Evolutionary conservation across 2,888 invertebrate genomes (phyloP).

Genomic region (Agapostemon virescens): DNA sequence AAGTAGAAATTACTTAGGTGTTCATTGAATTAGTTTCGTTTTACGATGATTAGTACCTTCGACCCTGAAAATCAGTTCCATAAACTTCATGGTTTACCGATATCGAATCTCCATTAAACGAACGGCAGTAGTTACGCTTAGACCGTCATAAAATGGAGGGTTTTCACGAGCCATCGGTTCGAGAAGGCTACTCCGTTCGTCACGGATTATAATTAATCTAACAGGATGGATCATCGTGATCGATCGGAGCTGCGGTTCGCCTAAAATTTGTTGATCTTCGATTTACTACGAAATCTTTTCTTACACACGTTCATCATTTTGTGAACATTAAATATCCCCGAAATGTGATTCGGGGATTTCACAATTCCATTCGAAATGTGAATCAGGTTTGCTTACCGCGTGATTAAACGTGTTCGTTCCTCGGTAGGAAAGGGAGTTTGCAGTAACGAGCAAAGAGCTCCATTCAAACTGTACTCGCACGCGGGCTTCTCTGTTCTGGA

Average conservation of each 20-base stretch:
- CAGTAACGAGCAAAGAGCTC: slow-evolving; percentile 1
- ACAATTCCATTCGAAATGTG: not conserved
- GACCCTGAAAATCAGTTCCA: not conserved
- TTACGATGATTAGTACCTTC: not conserved
- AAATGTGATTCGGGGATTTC: no score
- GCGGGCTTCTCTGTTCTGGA: no score
- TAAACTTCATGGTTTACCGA: not conserved
- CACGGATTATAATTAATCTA: slow-evolving; percentile 54
- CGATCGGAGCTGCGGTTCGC: slow-evolving; percentile 11
- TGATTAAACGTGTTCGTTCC: slow-evolving; percentile 16
- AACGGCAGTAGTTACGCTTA: not conserved
- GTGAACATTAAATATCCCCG: slow-evolving; percentile 33
- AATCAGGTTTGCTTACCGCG: slow-evolving; percentile 26
- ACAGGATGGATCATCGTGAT: slow-evolving; percentile 40
- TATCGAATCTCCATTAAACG: not conserved
- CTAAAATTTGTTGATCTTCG: slow-evolving; percentile 1
- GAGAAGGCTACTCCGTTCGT: slow-evolving; percentile 29
- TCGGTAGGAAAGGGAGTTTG: not conserved
- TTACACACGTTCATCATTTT: slow-evolving; percentile 19
- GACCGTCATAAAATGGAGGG: slow-evolving; percentile 33
- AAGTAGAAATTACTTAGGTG: not conserved
- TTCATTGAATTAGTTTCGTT: not conserved
- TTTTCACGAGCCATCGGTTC: slow-evolving; percentile 46
- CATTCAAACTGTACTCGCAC: slow-evolving; percentile 6
- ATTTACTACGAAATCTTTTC: slow-evolving; percentile 26